These are phyloP conservation scores for Heliconius ethilla DNA, from an alignment of 2,888 invertebrate species.

Conservation along the genomic window DNA sequence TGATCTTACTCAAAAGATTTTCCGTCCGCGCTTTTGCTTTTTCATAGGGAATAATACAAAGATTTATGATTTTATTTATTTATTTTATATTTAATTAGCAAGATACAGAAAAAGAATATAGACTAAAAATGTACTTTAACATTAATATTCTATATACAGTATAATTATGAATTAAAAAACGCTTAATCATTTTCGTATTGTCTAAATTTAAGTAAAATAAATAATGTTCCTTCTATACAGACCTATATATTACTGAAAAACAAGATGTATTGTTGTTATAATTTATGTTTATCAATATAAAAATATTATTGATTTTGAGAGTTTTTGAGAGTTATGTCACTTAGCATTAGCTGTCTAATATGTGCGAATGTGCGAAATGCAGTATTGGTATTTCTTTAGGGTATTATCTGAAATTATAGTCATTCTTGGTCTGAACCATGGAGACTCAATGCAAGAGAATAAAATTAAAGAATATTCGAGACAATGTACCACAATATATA, in stretches of 20 bases:
- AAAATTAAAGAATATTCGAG: neutral
- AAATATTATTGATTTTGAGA: neutral
- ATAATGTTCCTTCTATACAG: neutral
- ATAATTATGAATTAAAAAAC: neutral
- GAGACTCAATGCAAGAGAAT: neutral
- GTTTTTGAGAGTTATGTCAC: conserved; percentile 1
- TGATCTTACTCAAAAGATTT: neutral
- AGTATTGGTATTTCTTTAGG: conserved; percentile 2
- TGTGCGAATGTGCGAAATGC: neutral
- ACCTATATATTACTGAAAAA: neutral
- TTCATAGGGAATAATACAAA: neutral
- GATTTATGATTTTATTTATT: too few relatives aligned
- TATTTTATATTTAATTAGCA: too few relatives aligned
- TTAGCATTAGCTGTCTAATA: neutral
- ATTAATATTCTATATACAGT: neutral
- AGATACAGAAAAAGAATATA: too few relatives aligned
- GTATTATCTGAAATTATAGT: neutral
- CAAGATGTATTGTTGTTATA: too few relatives aligned
- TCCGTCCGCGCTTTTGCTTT: neutral
- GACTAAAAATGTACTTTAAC: too few relatives aligned
- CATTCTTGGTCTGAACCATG: neutral
- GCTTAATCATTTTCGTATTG: too few relatives aligned
- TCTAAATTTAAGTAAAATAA: neutral
- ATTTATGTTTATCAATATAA: neutral
- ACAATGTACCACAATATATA: neutral